Percentiles rank a stretch among this genome's conserved stretches.
Evolutionary conservation across 2,888 invertebrate genomes (phyloP).

Genomic region (Noctua janthe): DNA sequence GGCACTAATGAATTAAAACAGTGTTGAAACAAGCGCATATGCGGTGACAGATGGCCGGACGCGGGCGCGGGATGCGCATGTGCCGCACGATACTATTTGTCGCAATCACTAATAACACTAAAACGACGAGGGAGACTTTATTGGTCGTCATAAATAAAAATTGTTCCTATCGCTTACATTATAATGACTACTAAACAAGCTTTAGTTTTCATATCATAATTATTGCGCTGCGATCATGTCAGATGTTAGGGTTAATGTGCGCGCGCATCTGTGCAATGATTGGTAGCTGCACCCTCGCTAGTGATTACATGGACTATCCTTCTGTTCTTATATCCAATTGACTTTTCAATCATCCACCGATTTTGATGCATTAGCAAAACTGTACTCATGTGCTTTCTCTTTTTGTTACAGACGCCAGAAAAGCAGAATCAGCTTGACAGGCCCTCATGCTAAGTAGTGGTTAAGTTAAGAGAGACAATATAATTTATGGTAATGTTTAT

Average conservation of each 20-base stretch:
- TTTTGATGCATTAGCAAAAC: constrained; percentile 33
- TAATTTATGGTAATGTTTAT: constrained; percentile 86
- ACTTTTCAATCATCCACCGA: constrained; percentile 60
- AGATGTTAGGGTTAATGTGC: constrained; percentile 76
- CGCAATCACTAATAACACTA: constrained; percentile 82
- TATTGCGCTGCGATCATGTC: constrained; percentile 63
- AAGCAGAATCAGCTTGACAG: constrained; percentile 92
- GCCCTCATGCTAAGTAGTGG: constrained; percentile 86
- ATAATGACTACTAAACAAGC: constrained; percentile 55
- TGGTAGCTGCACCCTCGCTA: constrained; percentile 75
- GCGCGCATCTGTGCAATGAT: constrained; percentile 85
- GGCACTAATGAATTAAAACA: constrained; percentile 88
- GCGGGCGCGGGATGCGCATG: constrained; percentile 83
- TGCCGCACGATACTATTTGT: constrained; percentile 84
- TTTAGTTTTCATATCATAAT: constrained; percentile 67
- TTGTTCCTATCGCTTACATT: constrained; percentile 53
- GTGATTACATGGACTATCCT: constrained; percentile 75
- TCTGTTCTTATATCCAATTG: constrained; percentile 71
- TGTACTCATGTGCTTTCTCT: constrained; percentile 73
- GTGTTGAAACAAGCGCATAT: constrained; percentile 87
- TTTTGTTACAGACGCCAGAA: constrained; percentile 92
- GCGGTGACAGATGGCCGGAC: constrained; percentile 89
- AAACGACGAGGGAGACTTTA: constrained; percentile 73
- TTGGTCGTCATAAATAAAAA: constrained; percentile 70
- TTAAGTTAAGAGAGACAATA: constrained; percentile 82